Evolutionary conservation across 2,888 invertebrate species (phyloP).

Genomic region (Rhynchonema sp.): DNA sequence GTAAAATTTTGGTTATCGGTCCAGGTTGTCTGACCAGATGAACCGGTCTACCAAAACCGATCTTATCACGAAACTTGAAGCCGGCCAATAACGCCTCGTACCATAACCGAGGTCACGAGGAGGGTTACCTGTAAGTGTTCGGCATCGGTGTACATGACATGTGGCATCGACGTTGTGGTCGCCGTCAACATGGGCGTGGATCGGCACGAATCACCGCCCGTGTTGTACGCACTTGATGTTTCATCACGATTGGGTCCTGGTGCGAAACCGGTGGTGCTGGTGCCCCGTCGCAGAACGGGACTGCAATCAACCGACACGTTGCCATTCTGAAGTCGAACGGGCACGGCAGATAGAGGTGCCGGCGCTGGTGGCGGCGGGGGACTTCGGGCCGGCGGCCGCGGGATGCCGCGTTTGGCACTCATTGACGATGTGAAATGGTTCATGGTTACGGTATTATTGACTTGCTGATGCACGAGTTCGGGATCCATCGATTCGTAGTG

Average conservation of each 20-base stretch:
- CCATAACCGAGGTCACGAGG: too few species aligned
- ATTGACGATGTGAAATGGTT: too few species aligned
- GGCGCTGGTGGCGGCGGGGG: background rate
- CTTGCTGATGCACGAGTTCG: background rate
- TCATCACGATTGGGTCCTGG: conserved; percentile 30
- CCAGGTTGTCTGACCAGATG: too few species aligned
- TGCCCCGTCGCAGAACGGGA: background rate
- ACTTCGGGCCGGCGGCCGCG: background rate
- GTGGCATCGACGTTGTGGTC: conserved; percentile 12
- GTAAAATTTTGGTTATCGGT: too few species aligned
- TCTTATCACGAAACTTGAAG: too few species aligned
- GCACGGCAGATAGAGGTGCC: background rate
- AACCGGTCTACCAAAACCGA: too few species aligned
- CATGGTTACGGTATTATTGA: background rate
- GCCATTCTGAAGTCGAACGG: background rate
- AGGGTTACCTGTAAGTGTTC: conserved; percentile 47
- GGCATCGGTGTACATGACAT: conserved; percentile 50
- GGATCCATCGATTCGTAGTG: background rate
- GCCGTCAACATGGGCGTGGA: conserved; percentile 38
- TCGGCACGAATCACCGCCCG: conserved; percentile 46
- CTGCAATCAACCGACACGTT: background rate
- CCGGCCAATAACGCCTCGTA: too few species aligned
- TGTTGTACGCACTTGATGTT: conserved; percentile 52
- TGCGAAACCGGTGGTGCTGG: background rate
- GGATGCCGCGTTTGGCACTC: background rate